Base-by-base conservation (phyloP, 2,797 vertebrate species). In the Mus caroli region DNA sequence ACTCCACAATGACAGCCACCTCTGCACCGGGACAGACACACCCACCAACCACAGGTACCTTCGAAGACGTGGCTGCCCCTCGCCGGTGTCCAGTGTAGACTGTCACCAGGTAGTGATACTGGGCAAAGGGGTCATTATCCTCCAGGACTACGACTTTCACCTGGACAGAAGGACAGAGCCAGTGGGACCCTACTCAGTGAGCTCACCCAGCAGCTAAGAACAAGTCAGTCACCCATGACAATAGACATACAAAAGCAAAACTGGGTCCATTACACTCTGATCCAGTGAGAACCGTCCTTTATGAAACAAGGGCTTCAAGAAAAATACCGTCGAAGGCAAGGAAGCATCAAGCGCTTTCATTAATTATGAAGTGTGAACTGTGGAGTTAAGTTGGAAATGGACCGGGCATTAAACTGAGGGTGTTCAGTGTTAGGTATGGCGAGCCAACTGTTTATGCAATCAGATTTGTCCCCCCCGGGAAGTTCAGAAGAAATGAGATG, bases 51-150 rank as follows among this genome's bases (percentile, higher is more conserved):
- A 1, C 14, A 20, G 0, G 22, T 13, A 99, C 99, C 99, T 99
- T 99, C 95, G 99, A 99, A 71, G 99, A 99, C 13, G 99, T 99
- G 95, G 99, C 99, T 67, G 99, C 99, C 1, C 99, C 99, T 0
- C 98, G 99, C 1, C 99, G 99, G 96, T 99, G 99, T 20, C 99
- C 99, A 0, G 99, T 99, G 94, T 98, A 99, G 97, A 99, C 97
- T 50, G 98, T 99, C 97, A 99, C 98, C 90, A 99, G 98, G n/a
- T 99, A 99, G 93, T 98, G 98, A 98, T 99, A 99, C 96, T 99
- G 99, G 95, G 99, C 99, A 97, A 99, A 98, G 31, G 99, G 99
- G 93, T 99, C 99, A 0, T 99, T 99, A 98, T 99, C 99, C 92
- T 99, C 99, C 58, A 99, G 98, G 28, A 99, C 97, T 31, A 99